Evolutionary conservation across 2,888 invertebrate species (phyloP), one percentile per base, ranked within the genome.

Genomic region (Calliphora vomitoria): DNA sequence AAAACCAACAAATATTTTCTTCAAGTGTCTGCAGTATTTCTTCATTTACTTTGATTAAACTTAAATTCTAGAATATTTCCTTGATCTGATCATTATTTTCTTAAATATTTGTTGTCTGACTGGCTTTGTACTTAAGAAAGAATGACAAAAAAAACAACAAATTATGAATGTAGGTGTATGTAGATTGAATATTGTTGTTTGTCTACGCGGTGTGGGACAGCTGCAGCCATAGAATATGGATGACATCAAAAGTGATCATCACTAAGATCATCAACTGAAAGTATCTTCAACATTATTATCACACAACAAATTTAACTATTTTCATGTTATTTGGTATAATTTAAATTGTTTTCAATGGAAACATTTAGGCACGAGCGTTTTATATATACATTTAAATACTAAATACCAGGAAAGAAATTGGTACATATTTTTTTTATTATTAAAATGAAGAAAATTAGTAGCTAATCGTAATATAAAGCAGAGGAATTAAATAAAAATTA

Each of bases 101-200:
- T 35, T 58, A 75, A 41, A 68, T 41, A 60, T 68, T 25, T 69
- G n/a, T 60, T 60, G 55, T 66, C 62, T 72, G 71, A 53, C 25
- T 81, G 50, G 31, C 31, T 55, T 38, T 31, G 25, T 78, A 79
- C 18, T 68, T 79, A 64, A 44, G 25, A 55, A 69, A 11, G 50
- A 47, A 15, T 68, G n/a, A 18, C 4, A 75, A 64, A 64, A 64
- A 13, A 53, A 44, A 44, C 41, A 13, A 68, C n/a, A 66, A 82
- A 44, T 72, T 71, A 85, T 80, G 80, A 85, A 80, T 80, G 85
- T 80, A 75, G 85, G 85, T 75, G 80, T 74, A 68, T 68, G 10
- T 58, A 84, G 41, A 84, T 79, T 71, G 31, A 71, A 44, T 38
- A 15, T 44, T 66, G 13, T 55, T 35, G 69, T 71, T 55, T 35